Evolutionary conservation across 2,113 vertebrate genomes (phyloP).

Genomic region (Fulica atra): DNA sequence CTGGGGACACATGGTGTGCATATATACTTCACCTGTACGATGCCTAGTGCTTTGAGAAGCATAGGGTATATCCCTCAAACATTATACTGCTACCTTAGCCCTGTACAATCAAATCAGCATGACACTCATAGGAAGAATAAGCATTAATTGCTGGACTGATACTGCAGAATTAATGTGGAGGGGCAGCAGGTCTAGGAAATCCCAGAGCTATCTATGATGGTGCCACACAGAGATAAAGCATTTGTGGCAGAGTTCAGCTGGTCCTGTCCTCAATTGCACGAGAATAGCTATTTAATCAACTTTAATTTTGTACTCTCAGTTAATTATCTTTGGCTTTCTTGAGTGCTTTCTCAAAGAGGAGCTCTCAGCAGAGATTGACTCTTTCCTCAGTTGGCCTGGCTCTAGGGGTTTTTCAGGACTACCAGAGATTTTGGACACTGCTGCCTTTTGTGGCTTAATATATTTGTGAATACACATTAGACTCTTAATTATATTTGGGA

Average conservation of each 20-base stretch:
- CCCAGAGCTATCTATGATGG: neutral
- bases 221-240: neutral
- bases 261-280: neutral
- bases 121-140: neutral
- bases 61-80: rapidly evolving
- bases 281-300: neutral
- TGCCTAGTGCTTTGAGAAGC: neutral
- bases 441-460: neutral
- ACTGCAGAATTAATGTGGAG: neutral
- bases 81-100: neutral
- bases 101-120: neutral
- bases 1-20: neutral
- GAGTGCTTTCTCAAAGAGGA: neutral
- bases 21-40: neutral
- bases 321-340: neutral
- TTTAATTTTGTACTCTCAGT: neutral
- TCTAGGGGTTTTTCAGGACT: neutral
- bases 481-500: neutral
- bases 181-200: neutral
- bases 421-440: neutral
- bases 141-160: neutral
- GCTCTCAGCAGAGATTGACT: neutral
- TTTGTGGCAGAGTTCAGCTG: neutral
- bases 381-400: neutral
- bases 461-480: neutral